phyloP scores from a whole-genome alignment of 2,888 invertebrate genomes.

The Bellardia bayeri region DNA sequence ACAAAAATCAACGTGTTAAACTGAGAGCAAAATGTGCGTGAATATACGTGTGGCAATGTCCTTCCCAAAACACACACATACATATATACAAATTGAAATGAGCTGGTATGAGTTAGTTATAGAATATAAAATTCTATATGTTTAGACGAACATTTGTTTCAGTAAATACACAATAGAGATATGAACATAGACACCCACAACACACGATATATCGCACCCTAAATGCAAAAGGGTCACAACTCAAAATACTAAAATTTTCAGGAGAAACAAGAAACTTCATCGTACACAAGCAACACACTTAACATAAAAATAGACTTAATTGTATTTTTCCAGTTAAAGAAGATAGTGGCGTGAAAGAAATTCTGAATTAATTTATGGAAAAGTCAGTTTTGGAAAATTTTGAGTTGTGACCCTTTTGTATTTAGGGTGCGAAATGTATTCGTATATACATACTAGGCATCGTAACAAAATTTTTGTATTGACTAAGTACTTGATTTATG shows the following conservation, averaged over 20 bases:
- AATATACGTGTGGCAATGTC: constrained; percentile 40
- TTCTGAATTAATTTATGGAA: too few relatives aligned
- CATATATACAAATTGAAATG: neutral
- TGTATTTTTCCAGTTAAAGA: too few relatives aligned
- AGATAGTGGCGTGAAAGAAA: too few relatives aligned
- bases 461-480: constrained; percentile 34
- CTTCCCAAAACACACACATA: neutral
- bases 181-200: neutral
- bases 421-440: too few relatives aligned
- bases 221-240: too few relatives aligned
- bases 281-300: too few relatives aligned
- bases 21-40: constrained; percentile 39
- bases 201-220: neutral
- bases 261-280: too few relatives aligned
- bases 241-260: too few relatives aligned
- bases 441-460: neutral
- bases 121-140: neutral
- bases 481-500: constrained; percentile 60
- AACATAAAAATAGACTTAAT: too few relatives aligned
- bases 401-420: too few relatives aligned
- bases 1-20: constrained; percentile 54
- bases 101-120: constrained; percentile 1
- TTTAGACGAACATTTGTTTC: neutral
- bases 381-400: too few relatives aligned
- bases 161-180: neutral